Conservation (phyloP, 37 sponge, comb jelly and placozoan genomes). For the Chondrilla cf. caribensis region DNA sequence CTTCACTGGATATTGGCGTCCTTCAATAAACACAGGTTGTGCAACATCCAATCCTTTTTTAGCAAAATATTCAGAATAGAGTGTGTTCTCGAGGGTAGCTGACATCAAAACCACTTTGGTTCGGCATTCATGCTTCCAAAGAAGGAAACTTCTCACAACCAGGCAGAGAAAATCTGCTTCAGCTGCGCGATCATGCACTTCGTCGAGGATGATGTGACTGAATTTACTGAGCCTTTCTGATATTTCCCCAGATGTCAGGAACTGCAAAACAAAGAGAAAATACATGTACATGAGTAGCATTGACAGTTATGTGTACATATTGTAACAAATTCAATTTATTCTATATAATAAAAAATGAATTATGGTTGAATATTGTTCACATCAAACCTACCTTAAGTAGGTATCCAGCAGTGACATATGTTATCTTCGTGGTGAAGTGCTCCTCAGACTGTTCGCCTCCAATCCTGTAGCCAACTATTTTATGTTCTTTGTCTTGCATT, state of each 20-base stretch:
- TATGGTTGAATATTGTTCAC: too few species aligned
- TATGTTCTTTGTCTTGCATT: slow-evolving; percentile 37
- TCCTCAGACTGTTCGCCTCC: slow-evolving; percentile 43
- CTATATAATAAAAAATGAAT: too few species aligned
- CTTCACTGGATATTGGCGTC: slow-evolving; percentile 42
- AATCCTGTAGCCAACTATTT: slow-evolving; percentile 64
- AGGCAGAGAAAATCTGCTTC: slow-evolving; percentile 62
- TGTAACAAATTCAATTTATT: too few species aligned
- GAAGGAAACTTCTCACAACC: slow-evolving; percentile 50
- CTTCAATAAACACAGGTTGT: slow-evolving; percentile 58
- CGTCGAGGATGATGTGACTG: slow-evolving; percentile 75
- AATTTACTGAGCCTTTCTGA: slow-evolving; percentile 30
- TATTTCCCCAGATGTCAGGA: neutral
- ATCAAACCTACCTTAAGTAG: slow-evolving; percentile 55
- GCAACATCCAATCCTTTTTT: slow-evolving; percentile 28
- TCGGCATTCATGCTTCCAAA: neutral
- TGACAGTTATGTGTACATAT: too few species aligned
- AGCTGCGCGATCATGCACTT: slow-evolving; percentile 64
- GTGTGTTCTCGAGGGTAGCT: slow-evolving; percentile 64
- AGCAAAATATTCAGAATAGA: slow-evolving; percentile 54
- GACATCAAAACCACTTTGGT: slow-evolving; percentile 73
- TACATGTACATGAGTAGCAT: neutral
- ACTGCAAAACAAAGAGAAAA: neutral
- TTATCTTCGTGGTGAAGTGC: slow-evolving; percentile 7
- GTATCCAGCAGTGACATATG: slow-evolving; percentile 72